Evolutionary conservation across 2,113 vertebrate species (phyloP).

Genomic region (Lepidothrix coronata): DNA sequence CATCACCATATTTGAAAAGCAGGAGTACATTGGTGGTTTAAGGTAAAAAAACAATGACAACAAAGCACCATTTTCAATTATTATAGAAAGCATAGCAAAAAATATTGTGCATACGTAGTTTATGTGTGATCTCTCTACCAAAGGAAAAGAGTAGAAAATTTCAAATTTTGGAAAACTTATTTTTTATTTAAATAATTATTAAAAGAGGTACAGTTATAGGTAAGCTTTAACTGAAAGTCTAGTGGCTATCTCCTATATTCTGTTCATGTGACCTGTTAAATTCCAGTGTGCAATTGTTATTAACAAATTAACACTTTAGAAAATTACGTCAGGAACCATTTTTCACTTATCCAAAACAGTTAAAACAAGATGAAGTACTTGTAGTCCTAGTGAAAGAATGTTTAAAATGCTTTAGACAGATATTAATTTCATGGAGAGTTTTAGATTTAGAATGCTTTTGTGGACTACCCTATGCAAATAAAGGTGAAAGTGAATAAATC

Average conservation of each 20-base stretch:
- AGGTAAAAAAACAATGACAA: constrained; percentile 70
- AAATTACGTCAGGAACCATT: neutral
- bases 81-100: neutral
- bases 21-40: constrained; percentile 81
- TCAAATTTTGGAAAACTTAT: neutral
- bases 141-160: neutral
- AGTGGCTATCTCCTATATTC: neutral
- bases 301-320: neutral
- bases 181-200: constrained; percentile 11
- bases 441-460: neutral
- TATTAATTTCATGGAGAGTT: neutral
- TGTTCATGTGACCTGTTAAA: neutral
- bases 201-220: neutral
- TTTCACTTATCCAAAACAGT: neutral
- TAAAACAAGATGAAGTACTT: neutral
- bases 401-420: neutral
- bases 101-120: neutral
- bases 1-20: constrained; percentile 86
- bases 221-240: neutral
- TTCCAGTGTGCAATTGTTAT: neutral
- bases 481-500: neutral
- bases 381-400: neutral
- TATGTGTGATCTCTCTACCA: neutral
- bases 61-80: neutral
- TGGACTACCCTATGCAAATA: neutral